Percentiles rank a stretch among this genome's conserved stretches.
Conservation (phyloP, 2,113 vertebrate genomes). For the Leucoraja erinaceus region DNA sequence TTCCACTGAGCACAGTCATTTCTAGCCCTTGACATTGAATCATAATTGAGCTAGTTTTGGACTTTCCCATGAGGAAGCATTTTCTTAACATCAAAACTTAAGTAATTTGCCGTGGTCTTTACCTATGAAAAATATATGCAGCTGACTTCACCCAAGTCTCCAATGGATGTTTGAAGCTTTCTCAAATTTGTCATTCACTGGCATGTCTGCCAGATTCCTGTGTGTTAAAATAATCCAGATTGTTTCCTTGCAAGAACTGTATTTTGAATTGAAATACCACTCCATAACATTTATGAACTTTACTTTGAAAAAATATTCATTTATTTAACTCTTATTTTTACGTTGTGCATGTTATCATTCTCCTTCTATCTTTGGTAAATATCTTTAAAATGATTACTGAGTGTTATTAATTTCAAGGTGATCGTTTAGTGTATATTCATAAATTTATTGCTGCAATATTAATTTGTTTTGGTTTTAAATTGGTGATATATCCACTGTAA, state of each 20-base stretch:
- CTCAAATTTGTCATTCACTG: background rate
- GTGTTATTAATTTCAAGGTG: constrained; percentile 45
- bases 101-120: background rate
- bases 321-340: background rate
- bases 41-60: background rate
- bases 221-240: background rate
- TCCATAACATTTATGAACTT: background rate
- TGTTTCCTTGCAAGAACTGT: background rate
- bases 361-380: constrained; percentile 44
- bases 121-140: background rate
- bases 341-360: constrained; percentile 41
- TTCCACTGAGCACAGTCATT: background rate
- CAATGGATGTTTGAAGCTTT: background rate
- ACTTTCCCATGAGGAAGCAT: background rate
- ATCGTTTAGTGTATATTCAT: constrained; percentile 45
- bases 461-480: constrained; percentile 41
- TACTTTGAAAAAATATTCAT: background rate
- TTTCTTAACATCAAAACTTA: too few relatives aligned
- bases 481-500: constrained; percentile 45
- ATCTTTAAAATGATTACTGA: constrained; percentile 44
- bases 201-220: background rate
- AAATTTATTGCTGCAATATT: constrained; percentile 41
- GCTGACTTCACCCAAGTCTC: too few relatives aligned
- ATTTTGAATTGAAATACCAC: background rate
- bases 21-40: background rate